Percentiles rank a stretch among this genome's conserved stretches.
These are phyloP conservation scores for Patella depressa DNA, from an alignment of 2,888 invertebrate species.

Conservation along the genomic window DNA sequence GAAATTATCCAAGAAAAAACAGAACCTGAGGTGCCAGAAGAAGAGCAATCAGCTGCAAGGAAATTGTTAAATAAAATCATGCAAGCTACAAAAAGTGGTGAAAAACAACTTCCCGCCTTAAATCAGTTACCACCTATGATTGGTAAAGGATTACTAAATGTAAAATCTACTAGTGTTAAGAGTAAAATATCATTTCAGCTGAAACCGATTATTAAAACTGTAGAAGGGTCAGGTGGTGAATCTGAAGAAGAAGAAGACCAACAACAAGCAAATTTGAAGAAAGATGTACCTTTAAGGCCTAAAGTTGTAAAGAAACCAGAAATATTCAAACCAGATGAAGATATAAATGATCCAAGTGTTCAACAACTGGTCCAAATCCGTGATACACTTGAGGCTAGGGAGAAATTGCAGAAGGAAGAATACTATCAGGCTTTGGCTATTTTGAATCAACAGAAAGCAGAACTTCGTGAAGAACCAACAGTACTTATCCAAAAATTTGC, in stretches of 20 bases:
- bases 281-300: constrained; percentile 31
- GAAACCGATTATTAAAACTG: constrained; percentile 24
- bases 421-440: neutral
- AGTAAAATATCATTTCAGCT: constrained; percentile 29
- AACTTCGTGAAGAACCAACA: neutral
- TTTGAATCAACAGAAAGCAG: neutral
- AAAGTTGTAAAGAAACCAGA: constrained; percentile 39
- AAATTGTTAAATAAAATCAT: neutral
- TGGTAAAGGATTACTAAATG: constrained; percentile 14
- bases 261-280: neutral
- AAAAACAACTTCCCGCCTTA: neutral
- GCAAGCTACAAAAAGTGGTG: neutral
- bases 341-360: constrained; percentile 15
- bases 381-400: constrained; percentile 8
- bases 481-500: neutral
- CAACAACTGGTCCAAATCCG: neutral
- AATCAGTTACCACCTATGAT: constrained; percentile 1
- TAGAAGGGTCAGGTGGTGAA: constrained; percentile 2
- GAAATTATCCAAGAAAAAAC: constrained; percentile 18
- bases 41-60: neutral
- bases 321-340: constrained; percentile 35
- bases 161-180: constrained; percentile 12
- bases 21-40: neutral
- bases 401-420: constrained; percentile 14
- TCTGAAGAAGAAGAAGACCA: neutral